Percentiles rank a stretch among this genome's conserved stretches.
These are phyloP conservation scores for Pectinophora gossypiella DNA, from an alignment of 1,140 invertebrate genomes.

Conservation along the genomic window DNA sequence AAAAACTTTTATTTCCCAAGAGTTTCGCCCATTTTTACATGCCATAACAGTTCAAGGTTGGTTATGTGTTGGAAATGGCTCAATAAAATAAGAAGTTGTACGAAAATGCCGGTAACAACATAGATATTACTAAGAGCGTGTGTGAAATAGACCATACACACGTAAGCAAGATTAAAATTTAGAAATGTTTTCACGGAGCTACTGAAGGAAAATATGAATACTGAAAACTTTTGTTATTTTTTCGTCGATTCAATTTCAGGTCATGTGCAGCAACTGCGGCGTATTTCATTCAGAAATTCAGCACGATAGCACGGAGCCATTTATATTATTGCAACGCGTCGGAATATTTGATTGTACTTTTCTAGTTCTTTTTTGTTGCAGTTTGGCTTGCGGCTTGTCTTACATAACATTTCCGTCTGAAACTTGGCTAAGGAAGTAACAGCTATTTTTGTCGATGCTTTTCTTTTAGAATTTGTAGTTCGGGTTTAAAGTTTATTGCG, in stretches of 20 bases:
- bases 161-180: too few relatives aligned
- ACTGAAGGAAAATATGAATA: too few relatives aligned
- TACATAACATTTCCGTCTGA: background rate
- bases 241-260: background rate
- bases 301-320: background rate
- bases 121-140: too few relatives aligned
- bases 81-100: too few relatives aligned
- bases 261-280: background rate
- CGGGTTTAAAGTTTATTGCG: background rate
- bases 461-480: background rate
- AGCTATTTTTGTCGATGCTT: background rate
- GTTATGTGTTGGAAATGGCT: too few relatives aligned
- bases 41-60: too few relatives aligned
- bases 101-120: too few relatives aligned
- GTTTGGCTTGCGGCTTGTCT: slow-evolving; percentile 4
- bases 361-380: background rate
- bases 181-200: too few relatives aligned
- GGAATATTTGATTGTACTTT: slow-evolving; percentile 1
- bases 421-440: background rate
- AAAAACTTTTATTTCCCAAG: background rate
- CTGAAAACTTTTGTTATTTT: too few relatives aligned
- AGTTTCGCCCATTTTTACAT: background rate
- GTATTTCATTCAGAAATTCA: background rate
- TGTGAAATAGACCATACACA: too few relatives aligned
- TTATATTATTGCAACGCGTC: slow-evolving; percentile 1